Conservation (phyloP, 1,140 invertebrate genomes). For the Heliconius melpomene region DNA sequence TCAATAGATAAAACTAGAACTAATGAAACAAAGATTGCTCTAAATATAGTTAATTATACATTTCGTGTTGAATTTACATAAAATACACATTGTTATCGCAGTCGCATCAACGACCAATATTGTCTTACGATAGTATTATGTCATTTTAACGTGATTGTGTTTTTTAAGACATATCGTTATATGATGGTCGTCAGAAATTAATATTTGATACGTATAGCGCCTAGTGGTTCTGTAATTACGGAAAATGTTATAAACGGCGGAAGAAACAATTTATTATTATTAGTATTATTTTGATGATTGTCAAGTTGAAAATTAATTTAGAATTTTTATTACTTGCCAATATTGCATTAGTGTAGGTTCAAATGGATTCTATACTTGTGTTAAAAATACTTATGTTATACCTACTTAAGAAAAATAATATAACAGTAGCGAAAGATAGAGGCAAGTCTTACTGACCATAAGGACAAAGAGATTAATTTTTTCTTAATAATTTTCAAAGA, state of each 20-base stretch:
- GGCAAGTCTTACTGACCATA: background rate
- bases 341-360: background rate
- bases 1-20: slow-evolving; percentile 5
- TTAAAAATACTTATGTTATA: too few species aligned
- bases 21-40: background rate
- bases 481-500: background rate
- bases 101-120: background rate
- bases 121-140: background rate
- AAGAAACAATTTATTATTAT: background rate
- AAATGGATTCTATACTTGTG: background rate
- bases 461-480: background rate
- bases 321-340: background rate
- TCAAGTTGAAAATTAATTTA: background rate
- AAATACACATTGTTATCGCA: background rate
- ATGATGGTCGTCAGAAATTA: background rate
- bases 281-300: background rate
- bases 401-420: too few species aligned
- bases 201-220: background rate
- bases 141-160: background rate
- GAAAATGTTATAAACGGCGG: background rate
- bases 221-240: too few species aligned
- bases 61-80: background rate
- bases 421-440: too few species aligned
- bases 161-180: background rate
- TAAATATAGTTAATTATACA: slow-evolving; percentile 1